phyloP scores from a whole-genome alignment of 1,140 invertebrate genomes.

The Diorhabda carinulata region DNA sequence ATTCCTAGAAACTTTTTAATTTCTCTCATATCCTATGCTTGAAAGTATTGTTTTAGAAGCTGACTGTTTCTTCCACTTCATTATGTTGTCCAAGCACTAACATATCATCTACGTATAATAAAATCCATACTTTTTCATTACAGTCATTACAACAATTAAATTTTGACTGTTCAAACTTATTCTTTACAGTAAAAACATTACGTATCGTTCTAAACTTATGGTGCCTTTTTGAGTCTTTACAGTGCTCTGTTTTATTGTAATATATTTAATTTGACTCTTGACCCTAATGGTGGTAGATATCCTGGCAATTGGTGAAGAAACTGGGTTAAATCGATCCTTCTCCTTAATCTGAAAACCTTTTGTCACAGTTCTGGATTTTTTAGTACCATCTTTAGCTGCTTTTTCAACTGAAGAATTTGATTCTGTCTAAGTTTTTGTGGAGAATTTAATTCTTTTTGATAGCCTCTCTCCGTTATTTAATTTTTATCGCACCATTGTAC shows the following conservation, averaged over 20 bases:
- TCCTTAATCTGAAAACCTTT: too few relatives aligned
- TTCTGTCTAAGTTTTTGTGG: too few relatives aligned
- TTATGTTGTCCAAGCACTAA: slow-evolving; percentile 13
- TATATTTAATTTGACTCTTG: slow-evolving; percentile 5
- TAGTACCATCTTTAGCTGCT: too few relatives aligned
- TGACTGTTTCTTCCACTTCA: too few relatives aligned
- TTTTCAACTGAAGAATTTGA: too few relatives aligned
- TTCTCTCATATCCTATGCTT: slow-evolving; percentile 19
- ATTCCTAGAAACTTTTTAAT: slow-evolving; percentile 21
- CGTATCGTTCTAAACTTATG: slow-evolving; percentile 20
- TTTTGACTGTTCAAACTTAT: slow-evolving; percentile 16
- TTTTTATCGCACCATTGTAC: too few relatives aligned
- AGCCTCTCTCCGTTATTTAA: too few relatives aligned
- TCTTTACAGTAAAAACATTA: slow-evolving; percentile 18
- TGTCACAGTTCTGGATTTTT: too few relatives aligned
- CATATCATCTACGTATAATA: slow-evolving; percentile 18
- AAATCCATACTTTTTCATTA: slow-evolving; percentile 4
- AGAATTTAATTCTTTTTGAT: too few relatives aligned
- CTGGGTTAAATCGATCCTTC: too few relatives aligned
- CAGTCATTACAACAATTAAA: slow-evolving; percentile 10
- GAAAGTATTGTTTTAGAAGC: slow-evolving; percentile 7
- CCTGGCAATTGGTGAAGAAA: slow-evolving; percentile 8
- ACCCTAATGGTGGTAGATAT: slow-evolving; percentile 12
- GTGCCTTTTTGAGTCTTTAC: slow-evolving; percentile 18
- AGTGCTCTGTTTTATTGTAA: slow-evolving; percentile 17